Evolutionary conservation across 2,797 vertebrate species (phyloP).

Genomic region (Eurystomus glaucurus): DNA sequence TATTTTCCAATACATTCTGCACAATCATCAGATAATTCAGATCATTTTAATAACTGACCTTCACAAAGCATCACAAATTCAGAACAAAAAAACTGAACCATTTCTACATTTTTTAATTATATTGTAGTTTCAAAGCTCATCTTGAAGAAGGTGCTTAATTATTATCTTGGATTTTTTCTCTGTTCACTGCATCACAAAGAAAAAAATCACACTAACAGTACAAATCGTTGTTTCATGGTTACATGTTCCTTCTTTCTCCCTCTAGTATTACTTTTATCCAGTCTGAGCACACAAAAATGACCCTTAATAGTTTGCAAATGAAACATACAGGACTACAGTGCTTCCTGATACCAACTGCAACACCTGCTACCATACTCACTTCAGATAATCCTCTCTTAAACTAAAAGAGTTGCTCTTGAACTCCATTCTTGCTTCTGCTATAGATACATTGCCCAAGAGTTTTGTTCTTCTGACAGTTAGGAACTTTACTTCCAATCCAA

Average conservation of each 20-base stretch:
- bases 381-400: background rate
- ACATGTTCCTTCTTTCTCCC: background rate
- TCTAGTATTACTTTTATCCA: background rate
- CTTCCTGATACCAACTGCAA: background rate
- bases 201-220: background rate
- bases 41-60: background rate
- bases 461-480: background rate
- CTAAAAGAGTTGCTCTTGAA: background rate
- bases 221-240: background rate
- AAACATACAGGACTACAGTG: accelerated
- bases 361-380: background rate
- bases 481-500: background rate
- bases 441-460: background rate
- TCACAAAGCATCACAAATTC: background rate
- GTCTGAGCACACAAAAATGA: background rate
- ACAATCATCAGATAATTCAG: background rate
- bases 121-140: background rate
- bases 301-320: background rate
- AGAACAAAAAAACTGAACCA: background rate
- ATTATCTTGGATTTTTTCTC: background rate
- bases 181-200: background rate
- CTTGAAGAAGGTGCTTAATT: background rate
- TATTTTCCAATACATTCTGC: background rate
- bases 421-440: background rate
- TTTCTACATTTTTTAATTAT: background rate